These are phyloP conservation scores for Adineta ricciae DNA, from an alignment of 2,888 invertebrate genomes.

Conservation along the genomic window DNA sequence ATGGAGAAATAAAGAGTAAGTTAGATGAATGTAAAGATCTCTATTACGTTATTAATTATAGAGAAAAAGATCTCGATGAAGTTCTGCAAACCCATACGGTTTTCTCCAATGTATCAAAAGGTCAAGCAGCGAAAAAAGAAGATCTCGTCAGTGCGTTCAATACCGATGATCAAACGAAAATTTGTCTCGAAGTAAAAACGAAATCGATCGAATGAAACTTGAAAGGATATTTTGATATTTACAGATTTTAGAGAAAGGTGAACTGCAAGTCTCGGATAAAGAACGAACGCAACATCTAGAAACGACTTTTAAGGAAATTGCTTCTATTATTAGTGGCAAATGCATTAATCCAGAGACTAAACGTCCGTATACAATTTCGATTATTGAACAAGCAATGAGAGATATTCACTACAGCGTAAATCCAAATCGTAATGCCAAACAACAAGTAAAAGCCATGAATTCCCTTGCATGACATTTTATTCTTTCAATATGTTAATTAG, in stretches of 20 bases:
- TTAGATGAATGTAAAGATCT: too few relatives aligned
- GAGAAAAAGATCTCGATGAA: conserved; percentile 92
- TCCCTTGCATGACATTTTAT: too few relatives aligned
- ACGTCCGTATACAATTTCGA: conserved; percentile 82
- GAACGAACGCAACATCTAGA: conserved; percentile 83
- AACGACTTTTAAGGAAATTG: conserved; percentile 78
- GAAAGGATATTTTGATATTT: background rate
- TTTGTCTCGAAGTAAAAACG: conserved; percentile 62
- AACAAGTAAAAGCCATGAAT: conserved; percentile 58
- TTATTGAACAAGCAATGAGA: conserved; percentile 93
- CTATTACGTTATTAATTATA: background rate
- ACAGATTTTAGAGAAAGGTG: conserved; percentile 78
- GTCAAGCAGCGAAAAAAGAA: conserved; percentile 90
- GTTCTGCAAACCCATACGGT: conserved; percentile 91
- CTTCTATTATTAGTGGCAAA: conserved; percentile 77
- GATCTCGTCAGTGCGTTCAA: conserved; percentile 82
- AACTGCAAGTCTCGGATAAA: conserved; percentile 92
- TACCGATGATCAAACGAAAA: conserved; percentile 77
- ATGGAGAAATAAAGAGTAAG: conserved; percentile 75
- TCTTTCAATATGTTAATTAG: too few relatives aligned
- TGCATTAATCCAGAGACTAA: conserved; percentile 84
- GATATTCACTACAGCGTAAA: conserved; percentile 90
- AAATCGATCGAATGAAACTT: background rate
- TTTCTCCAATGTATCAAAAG: conserved; percentile 94
- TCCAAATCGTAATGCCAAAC: conserved; percentile 83